These are phyloP conservation scores for Drosophila anomelani DNA, from an alignment of 2,888 invertebrate genomes.

Conservation along the genomic window DNA sequence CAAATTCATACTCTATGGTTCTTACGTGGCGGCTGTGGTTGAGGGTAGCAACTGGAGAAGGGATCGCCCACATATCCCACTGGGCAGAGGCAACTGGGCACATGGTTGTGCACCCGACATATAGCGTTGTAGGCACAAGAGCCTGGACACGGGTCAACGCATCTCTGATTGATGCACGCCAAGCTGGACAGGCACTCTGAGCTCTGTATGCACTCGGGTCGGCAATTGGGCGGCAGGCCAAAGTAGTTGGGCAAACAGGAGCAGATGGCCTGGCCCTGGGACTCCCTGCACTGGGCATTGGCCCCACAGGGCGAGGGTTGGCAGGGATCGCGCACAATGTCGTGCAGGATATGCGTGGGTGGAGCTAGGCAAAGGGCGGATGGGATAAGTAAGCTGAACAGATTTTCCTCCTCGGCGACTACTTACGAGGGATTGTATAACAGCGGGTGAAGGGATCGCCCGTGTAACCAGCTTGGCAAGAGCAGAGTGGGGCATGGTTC, in stretches of 20 bases:
- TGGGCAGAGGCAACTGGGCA: slow-evolving; percentile 90
- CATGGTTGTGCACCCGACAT: slow-evolving; percentile 89
- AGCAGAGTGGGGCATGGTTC: slow-evolving; percentile 90
- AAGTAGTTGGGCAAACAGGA: slow-evolving; percentile 88
- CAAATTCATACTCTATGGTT: background rate
- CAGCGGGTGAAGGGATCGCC: slow-evolving; percentile 90
- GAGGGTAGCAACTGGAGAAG: slow-evolving; percentile 87
- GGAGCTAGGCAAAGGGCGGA: slow-evolving; percentile 61
- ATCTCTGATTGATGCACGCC: slow-evolving; percentile 91
- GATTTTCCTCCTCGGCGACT: background rate
- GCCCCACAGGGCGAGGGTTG: slow-evolving; percentile 89
- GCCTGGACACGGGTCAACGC: slow-evolving; percentile 92
- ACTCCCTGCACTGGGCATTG: slow-evolving; percentile 88
- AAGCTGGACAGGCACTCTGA: slow-evolving; percentile 90
- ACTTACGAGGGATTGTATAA: slow-evolving; percentile 84
- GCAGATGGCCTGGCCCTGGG: slow-evolving; percentile 87
- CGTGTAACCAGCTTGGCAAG: slow-evolving; percentile 88
- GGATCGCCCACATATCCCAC: slow-evolving; percentile 91
- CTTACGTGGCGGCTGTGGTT: slow-evolving; percentile 86
- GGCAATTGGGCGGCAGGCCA: slow-evolving; percentile 90
- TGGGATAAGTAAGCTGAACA: too few relatives aligned
- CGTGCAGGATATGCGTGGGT: slow-evolving; percentile 65
- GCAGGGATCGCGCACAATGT: slow-evolving; percentile 86
- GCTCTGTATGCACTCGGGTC: slow-evolving; percentile 89
- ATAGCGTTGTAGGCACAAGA: slow-evolving; percentile 89